Evolutionary conservation across 2,888 invertebrate genomes (phyloP), one percentile per base, ranked within the genome.

Genomic region (Drosophila melanosoma): DNA sequence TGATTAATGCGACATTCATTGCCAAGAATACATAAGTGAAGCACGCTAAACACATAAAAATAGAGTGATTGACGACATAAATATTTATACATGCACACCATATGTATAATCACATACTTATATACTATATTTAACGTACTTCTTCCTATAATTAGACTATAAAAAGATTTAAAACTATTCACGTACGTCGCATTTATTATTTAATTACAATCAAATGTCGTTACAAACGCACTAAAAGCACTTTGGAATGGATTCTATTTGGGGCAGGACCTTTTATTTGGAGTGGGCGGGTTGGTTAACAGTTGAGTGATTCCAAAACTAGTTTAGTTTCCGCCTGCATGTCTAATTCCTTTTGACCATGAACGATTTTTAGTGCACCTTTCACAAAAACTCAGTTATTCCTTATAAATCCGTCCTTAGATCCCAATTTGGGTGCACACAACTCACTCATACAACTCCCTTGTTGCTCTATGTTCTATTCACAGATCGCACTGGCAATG

Each of bases 401-500:
- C 48, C 48, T 42, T 20, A 4, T 54, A 38, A 12, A n/a, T 23
- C 26, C 49, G n/a, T 40, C 29, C 57, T 38, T 42, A 32, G 23
- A 56, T 52, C 12, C 32, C 36, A 35, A 42, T 42, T 26, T 7
- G 12, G 36, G 45, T 38, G 3, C 12, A 23, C 29, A 38, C 29
- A 33, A 10, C 49, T 33, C 17, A 32, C 45, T 54, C 26, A 64
- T 38, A n/a, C 20, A 36, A 53, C 42, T 38, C 45, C 33, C 8
- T 48, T 61, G 12, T 58, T 59, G 17, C 60, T 17, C 12, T 57
- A 7, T 65, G 0, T 56, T 49, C 52, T 23, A 67, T 62, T 69
- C 69, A 58, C 80, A 93, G 93, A 93, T 89, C 92, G 92, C 53
- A 89, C 86, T 36, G 90, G 92, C 59, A 93, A 93, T 62, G 93